Conservation (phyloP, 2,797 vertebrate genomes). For the Babyrousa celebensis region DNA sequence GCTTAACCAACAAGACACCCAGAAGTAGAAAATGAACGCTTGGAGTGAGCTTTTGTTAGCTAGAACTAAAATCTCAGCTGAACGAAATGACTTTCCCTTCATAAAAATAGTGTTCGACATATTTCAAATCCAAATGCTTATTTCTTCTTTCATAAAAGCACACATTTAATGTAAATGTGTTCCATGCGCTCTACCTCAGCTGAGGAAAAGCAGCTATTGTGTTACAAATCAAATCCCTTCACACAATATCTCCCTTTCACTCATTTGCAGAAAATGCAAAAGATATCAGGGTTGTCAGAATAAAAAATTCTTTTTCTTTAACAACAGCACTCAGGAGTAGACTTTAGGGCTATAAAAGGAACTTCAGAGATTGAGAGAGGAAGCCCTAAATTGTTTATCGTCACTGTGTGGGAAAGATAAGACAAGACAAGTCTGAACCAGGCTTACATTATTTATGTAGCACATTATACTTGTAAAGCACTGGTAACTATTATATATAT, state of each 20-base stretch:
- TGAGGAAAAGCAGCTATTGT: constrained; percentile 86
- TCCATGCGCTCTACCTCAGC: constrained; percentile 84
- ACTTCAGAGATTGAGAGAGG: constrained; percentile 74
- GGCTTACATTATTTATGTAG: constrained; percentile 60
- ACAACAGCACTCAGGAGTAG: constrained; percentile 81
- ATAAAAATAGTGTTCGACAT: constrained; percentile 88
- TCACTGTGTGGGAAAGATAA: constrained; percentile 58
- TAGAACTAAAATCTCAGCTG: constrained; percentile 88
- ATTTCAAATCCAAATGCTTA: constrained; percentile 89
- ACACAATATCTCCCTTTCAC: constrained; percentile 79
- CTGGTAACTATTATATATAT: constrained; percentile 60
- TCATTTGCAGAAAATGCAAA: constrained; percentile 85
- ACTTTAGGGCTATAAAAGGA: constrained; percentile 85
- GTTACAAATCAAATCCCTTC: constrained; percentile 89
- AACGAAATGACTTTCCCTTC: constrained; percentile 88
- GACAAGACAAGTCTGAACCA: constrained; percentile 22
- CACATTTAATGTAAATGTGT: constrained; percentile 90
- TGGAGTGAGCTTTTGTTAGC: constrained; percentile 86
- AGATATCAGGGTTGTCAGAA: constrained; percentile 88
- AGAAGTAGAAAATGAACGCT: constrained; percentile 87
- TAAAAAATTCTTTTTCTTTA: constrained; percentile 85
- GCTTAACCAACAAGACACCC: constrained; percentile 87
- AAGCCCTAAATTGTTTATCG: constrained; percentile 70
- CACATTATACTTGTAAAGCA: constrained; percentile 54
- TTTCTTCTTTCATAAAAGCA: constrained; percentile 87